Base-by-base conservation (phyloP, 2,888 invertebrate species). In the Horisme vitalbata region DNA sequence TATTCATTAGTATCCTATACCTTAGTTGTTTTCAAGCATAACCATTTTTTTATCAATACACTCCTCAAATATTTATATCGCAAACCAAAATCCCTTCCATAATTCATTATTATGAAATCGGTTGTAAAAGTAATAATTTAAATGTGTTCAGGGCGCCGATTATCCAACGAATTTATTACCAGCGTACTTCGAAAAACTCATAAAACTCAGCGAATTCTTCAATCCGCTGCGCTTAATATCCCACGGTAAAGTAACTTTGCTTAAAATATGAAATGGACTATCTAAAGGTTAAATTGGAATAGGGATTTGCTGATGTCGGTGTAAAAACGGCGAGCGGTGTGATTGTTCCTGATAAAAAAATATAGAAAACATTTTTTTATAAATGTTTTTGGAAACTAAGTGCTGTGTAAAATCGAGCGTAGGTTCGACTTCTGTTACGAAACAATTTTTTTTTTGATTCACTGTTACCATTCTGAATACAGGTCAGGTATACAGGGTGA, bases 281-380 rank as follows among this genome's bases (percentile, higher is more conserved):
- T 18, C 1, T 18, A 18, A 18, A 49, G 54, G 52, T 47, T 55
- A 55, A 52, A 57, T 57, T 57, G 49, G 45, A 57, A 55, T 50
- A 52, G 50, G 45, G 54, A 55, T 55, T 52, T 50, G 46, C 28
- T 41, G 50, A 50, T 46, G 41, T 41, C 10, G 1, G 15, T 20
- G 31, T 1, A 31, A 5, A 21, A 28, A 13, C 32, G 26, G 12
- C 26, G 26, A 27, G 15, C n/a, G 11, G 11, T 11, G 9, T n/a
- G n/a, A n/a, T n/a, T n/a, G n/a, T n/a, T n/a, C n/a, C n/a, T n/a
- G n/a, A n/a, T n/a, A n/a, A n/a, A n/a, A n/a, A n/a, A n/a, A n/a
- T n/a, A n/a, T n/a, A n/a, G n/a, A n/a, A n/a, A n/a, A n/a, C n/a
- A n/a, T n/a, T n/a, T n/a, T n/a, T n/a, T n/a, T n/a, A n/a, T n/a